Conservation (phyloP, 2,888 invertebrate species). For the Sinelater perroti region DNA sequence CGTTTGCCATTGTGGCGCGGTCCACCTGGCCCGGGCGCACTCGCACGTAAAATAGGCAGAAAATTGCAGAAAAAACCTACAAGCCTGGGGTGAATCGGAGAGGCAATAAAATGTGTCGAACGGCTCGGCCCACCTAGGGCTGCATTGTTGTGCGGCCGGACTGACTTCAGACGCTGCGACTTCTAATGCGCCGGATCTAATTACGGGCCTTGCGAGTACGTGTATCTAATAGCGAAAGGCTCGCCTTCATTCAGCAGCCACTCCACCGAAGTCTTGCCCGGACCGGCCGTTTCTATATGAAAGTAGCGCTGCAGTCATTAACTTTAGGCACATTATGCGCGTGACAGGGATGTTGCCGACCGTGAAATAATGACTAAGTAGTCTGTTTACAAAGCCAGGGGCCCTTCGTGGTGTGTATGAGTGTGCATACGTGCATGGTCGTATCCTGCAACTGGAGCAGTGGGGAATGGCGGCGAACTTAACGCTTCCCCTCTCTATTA, state of each 20-base stretch:
- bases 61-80: conserved; percentile 53
- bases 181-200: conserved; percentile 54
- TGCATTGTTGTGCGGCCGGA: conserved; percentile 36
- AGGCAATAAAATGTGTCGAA: conserved; percentile 54
- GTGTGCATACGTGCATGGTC: conserved; percentile 19
- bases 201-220: conserved; percentile 53
- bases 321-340: conserved; percentile 40
- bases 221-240: conserved; percentile 51
- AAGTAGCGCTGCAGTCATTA: no score
- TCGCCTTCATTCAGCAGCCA: conserved; percentile 42
- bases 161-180: conserved; percentile 48
- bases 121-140: conserved; percentile 47
- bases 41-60: conserved; percentile 58
- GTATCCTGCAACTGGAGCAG: conserved; percentile 11
- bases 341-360: conserved; percentile 38
- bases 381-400: conserved; percentile 36
- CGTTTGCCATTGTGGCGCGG: conserved; percentile 47
- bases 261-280: conserved; percentile 44
- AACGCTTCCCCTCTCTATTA: conserved; percentile 25
- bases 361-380: conserved; percentile 42
- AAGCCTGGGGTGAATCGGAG: conserved; percentile 51
- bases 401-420: no score
- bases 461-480: conserved; percentile 16
- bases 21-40: conserved; percentile 54
- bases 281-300: no score